Conservation (phyloP, 2,113 vertebrate species). For the Xenopus laevis region DNA sequence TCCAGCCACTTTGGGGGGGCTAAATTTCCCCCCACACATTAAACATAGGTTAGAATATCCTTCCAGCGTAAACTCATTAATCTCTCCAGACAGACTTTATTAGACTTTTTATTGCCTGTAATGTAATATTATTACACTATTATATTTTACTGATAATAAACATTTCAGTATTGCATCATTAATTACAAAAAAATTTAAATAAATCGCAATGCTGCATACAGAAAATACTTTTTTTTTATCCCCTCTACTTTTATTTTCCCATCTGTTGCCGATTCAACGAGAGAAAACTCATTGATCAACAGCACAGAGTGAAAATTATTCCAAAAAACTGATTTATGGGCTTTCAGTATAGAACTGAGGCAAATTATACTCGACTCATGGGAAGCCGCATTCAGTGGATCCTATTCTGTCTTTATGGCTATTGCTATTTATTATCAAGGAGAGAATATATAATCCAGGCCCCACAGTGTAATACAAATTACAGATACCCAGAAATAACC, state of each 20-base stretch:
- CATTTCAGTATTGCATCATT: neutral
- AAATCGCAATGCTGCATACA: neutral
- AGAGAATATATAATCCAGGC: neutral
- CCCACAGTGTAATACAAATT: neutral
- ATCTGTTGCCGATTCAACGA: conserved; percentile 25
- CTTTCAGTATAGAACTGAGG: neutral
- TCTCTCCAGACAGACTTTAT: neutral
- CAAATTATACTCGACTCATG: neutral
- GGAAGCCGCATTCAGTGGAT: neutral
- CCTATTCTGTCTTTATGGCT: neutral
- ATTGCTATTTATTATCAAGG: conserved; percentile 1
- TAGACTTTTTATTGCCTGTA: neutral
- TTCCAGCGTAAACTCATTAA: neutral
- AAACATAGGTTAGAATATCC: neutral
- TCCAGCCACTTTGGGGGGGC: too few relatives aligned
- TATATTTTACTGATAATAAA: conserved; percentile 1
- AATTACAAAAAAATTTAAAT: neutral
- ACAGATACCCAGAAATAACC: neutral
- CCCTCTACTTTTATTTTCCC: conserved; percentile 1
- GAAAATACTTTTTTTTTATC: conserved; percentile 11
- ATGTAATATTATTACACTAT: conserved; percentile 2
- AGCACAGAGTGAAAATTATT: conserved; percentile 8
- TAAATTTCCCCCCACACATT: neutral
- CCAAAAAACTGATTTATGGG: conserved; percentile 9
- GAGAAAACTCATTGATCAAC: conserved; percentile 21